Conservation (phyloP, 2,888 invertebrate genomes). For the Lacanobia wlatinum region DNA sequence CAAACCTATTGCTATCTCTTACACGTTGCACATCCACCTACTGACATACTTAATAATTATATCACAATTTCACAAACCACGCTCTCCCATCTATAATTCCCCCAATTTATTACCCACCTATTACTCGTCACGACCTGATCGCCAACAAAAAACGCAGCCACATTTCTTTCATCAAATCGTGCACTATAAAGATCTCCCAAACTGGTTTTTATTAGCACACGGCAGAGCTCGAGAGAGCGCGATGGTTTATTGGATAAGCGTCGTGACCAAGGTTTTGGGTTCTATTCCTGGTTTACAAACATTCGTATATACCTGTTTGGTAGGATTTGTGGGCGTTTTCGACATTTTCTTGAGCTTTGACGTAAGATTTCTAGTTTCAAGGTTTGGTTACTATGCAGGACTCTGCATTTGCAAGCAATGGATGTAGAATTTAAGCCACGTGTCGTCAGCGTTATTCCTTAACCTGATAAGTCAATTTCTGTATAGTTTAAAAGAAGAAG, state of each 20-base stretch:
- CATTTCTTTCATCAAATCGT: slow-evolving; percentile 62
- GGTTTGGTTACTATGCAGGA: slow-evolving; percentile 16
- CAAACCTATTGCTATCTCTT: background rate
- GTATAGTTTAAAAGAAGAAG: no score
- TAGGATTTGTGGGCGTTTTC: slow-evolving; percentile 52
- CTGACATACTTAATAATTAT: background rate
- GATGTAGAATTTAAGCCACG: background rate
- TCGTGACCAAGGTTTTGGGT: slow-evolving; percentile 81
- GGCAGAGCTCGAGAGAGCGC: slow-evolving; percentile 77
- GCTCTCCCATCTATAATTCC: background rate
- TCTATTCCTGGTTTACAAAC: slow-evolving; percentile 77
- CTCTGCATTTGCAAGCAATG: background rate
- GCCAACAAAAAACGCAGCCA: slow-evolving; percentile 10
- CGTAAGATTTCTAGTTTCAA: slow-evolving; percentile 46
- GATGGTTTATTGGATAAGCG: slow-evolving; percentile 85
- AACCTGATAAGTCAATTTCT: no score
- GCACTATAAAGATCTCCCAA: slow-evolving; percentile 64
- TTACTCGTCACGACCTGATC: slow-evolving; percentile 31
- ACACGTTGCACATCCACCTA: background rate
- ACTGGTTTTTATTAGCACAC: slow-evolving; percentile 82
- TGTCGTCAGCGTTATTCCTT: background rate
- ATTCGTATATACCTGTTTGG: slow-evolving; percentile 63
- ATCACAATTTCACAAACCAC: background rate
- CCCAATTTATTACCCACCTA: slow-evolving; percentile 15
- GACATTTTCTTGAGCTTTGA: slow-evolving; percentile 54